A percentile compares a stretch with the other conserved stretches of the same genome.
Conservation (phyloP, 2,113 vertebrate genomes). For the Entomyzon cyanotis region DNA sequence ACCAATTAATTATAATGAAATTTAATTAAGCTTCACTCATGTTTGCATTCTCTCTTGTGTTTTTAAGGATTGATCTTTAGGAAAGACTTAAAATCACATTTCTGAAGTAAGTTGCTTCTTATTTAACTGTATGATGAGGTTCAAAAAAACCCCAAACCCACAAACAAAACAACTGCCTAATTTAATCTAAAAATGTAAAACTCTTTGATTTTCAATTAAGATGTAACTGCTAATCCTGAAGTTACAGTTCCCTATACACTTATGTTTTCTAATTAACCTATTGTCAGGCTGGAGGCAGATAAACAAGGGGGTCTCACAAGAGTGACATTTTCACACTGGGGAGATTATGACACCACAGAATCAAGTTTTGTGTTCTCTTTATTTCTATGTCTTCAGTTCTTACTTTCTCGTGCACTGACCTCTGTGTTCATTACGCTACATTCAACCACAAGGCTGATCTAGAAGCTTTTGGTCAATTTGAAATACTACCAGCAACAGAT, state of each 20-base stretch:
- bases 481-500: neutral
- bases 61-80: neutral
- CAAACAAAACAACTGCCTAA: neutral
- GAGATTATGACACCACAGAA: neutral
- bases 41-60: neutral
- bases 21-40: neutral
- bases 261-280: neutral
- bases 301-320: neutral
- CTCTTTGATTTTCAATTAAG: neutral
- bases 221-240: neutral
- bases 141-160: accelerated
- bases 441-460: neutral
- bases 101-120: neutral
- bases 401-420: neutral
- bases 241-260: neutral
- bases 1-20: neutral
- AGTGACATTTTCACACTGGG: neutral
- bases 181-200: neutral
- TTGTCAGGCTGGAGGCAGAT: neutral
- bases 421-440: neutral
- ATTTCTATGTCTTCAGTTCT: neutral
- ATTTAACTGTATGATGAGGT: neutral
- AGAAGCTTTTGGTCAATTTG: accelerated
- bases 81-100: neutral
- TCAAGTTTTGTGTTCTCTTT: neutral